A percentile compares a stretch with the other conserved stretches of the same genome.
phyloP scores from a whole-genome alignment of 2,113 vertebrate species.

The Barnardius zonarius region DNA sequence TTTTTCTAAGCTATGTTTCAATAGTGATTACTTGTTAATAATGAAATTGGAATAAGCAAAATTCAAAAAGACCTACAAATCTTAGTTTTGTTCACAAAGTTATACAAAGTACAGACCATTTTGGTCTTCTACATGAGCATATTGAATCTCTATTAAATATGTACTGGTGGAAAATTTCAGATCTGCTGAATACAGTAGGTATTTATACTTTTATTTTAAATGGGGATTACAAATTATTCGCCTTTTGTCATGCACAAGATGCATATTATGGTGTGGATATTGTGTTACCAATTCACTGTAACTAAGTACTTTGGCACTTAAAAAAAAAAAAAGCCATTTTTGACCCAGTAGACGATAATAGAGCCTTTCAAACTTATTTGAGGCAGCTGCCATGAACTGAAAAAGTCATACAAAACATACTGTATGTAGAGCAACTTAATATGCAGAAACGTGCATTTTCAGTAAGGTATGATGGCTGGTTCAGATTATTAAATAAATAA shows the following conservation, averaged over 20 bases:
- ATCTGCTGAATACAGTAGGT: conserved; percentile 61
- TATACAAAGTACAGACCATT: background rate
- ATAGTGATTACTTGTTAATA: background rate
- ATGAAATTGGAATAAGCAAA: background rate
- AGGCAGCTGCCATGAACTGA: conserved; percentile 38
- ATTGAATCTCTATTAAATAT: conserved; percentile 27
- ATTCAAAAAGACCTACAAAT: background rate
- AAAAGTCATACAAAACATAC: conserved; percentile 39
- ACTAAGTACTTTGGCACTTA: conserved; percentile 62
- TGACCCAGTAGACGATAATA: conserved; percentile 29
- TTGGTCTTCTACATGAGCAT: conserved; percentile 5
- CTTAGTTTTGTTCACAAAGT: background rate
- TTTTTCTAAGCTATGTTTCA: conserved; percentile 20
- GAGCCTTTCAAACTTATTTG: conserved; percentile 61
- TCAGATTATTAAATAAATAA: conserved; percentile 29
- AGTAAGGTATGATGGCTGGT: conserved; percentile 53
- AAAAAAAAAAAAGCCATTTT: conserved; percentile 33
- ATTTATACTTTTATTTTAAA: conserved; percentile 67
- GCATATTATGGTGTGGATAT: conserved; percentile 58
- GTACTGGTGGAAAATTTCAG: background rate
- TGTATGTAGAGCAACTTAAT: conserved; percentile 44
- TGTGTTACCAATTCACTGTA: conserved; percentile 67
- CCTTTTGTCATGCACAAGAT: conserved; percentile 57
- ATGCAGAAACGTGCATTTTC: conserved; percentile 55
- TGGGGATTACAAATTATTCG: conserved; percentile 67